Evolutionary conservation across 2,797 vertebrate species (phyloP).

Genomic region (Phalanger gymnotis): DNA sequence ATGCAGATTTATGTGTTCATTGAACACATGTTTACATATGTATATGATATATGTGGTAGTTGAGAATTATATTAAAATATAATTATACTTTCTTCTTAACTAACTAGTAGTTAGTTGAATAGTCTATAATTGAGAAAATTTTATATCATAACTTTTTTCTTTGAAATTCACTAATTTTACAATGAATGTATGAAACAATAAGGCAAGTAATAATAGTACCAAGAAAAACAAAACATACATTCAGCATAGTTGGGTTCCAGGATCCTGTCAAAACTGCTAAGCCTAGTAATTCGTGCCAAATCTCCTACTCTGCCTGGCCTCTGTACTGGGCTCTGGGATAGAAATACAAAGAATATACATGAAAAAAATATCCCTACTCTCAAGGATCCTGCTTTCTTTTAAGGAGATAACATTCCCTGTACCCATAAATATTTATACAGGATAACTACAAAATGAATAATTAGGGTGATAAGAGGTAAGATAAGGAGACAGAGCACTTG

Average conservation of each 20-base stretch:
- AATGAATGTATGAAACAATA: not conserved
- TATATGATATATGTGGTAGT: not conserved
- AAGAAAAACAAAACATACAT: not conserved
- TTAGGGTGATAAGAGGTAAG: not conserved
- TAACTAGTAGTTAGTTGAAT: not conserved
- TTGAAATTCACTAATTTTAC: not conserved
- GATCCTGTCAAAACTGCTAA: not conserved
- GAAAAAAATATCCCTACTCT: not conserved
- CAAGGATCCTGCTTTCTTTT: not conserved
- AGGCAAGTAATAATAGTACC: not conserved
- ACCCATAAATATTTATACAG: not conserved
- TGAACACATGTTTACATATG: not conserved
- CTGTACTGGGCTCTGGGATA: not conserved
- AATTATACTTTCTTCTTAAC: not conserved
- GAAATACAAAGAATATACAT: not conserved
- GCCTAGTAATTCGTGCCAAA: not conserved
- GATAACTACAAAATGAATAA: not conserved
- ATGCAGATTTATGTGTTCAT: not conserved
- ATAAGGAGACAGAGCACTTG: not conserved
- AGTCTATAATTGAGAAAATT: not conserved
- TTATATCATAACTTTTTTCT: not conserved
- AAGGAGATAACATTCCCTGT: not conserved
- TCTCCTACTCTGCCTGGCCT: not conserved
- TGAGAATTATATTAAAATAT: not conserved
- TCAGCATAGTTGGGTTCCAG: not conserved